Conservation (phyloP, 2,797 vertebrate species). For the Acanthopagrus latus region DNA sequence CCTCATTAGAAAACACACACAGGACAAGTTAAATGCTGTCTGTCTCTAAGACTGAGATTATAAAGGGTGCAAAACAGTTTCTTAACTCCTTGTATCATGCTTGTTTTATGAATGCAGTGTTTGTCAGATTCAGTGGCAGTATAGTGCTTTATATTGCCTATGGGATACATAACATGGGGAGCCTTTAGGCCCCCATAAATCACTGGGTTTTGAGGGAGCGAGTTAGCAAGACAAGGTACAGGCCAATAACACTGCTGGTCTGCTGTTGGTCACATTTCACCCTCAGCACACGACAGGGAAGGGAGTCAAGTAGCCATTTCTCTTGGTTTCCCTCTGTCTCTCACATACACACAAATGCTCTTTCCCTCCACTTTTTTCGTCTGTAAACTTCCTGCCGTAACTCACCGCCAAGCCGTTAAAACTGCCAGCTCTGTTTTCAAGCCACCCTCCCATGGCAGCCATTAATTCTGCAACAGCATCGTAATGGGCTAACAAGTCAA, state of each 20-base stretch:
- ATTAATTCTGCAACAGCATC: conserved; percentile 92
- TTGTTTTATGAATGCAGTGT: conserved; percentile 67
- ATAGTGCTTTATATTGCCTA: conserved; percentile 67
- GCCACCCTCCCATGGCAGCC: conserved; percentile 90
- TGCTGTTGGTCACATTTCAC: conserved; percentile 83
- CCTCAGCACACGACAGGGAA: conserved; percentile 61
- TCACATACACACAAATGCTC: conserved; percentile 45
- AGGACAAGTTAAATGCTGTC: conserved; percentile 44
- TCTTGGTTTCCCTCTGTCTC: conserved; percentile 50
- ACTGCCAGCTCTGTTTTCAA: conserved; percentile 88
- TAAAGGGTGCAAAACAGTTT: conserved; percentile 24
- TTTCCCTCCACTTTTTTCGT: conserved; percentile 65
- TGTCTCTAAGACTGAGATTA: conserved; percentile 18
- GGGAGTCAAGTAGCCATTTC: conserved; percentile 52
- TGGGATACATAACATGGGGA: conserved; percentile 61
- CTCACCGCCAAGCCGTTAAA: conserved; percentile 90
- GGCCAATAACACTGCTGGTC: conserved; percentile 72
- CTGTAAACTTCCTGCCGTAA: conserved; percentile 89
- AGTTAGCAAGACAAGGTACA: conserved; percentile 74
- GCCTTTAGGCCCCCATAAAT: conserved; percentile 73
- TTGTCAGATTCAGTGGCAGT: conserved; percentile 65
- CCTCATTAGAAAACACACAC: conserved; percentile 66
- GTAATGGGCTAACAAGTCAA: conserved; percentile 93
- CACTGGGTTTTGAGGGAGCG: conserved; percentile 60
- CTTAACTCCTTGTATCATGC: conserved; percentile 49